phyloP scores from a whole-genome alignment of 2,113 vertebrate species.

The Chlamydotis undulata region DNA sequence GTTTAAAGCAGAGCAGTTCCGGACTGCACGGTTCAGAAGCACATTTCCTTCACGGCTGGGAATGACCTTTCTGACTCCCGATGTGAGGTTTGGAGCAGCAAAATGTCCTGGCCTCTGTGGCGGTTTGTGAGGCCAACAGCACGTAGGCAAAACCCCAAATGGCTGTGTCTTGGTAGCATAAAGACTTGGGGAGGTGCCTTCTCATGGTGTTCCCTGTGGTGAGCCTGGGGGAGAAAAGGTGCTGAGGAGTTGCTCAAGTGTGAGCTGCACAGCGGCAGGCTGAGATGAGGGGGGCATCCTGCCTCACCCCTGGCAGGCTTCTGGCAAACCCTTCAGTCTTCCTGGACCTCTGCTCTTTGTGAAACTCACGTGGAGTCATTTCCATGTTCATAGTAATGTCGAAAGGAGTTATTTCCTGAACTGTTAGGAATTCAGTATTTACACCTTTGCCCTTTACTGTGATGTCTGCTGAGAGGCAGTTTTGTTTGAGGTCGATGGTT shows the following conservation, averaged over 20 bases:
- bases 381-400: not conserved
- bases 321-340: not conserved
- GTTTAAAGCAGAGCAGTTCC: not conserved
- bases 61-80: not conserved
- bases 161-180: not conserved
- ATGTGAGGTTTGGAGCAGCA: not conserved
- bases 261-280: not conserved
- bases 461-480: not conserved
- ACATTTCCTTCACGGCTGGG: not conserved
- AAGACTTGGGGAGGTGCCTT: not conserved
- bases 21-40: not conserved
- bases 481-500: not conserved
- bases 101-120: not conserved
- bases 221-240: not conserved
- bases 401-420: not conserved
- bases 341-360: not conserved
- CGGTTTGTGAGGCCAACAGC: not conserved
- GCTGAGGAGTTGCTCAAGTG: not conserved
- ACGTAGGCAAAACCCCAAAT: not conserved
- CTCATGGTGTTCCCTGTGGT: not conserved
- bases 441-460: not conserved
- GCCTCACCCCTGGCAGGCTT: not conserved
- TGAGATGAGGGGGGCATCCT: not conserved
- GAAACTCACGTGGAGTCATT: not conserved
- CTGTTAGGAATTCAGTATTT: not conserved